Evolutionary conservation across 2,113 vertebrate genomes (phyloP).

Genomic region (Bufo gargarizans): DNA sequence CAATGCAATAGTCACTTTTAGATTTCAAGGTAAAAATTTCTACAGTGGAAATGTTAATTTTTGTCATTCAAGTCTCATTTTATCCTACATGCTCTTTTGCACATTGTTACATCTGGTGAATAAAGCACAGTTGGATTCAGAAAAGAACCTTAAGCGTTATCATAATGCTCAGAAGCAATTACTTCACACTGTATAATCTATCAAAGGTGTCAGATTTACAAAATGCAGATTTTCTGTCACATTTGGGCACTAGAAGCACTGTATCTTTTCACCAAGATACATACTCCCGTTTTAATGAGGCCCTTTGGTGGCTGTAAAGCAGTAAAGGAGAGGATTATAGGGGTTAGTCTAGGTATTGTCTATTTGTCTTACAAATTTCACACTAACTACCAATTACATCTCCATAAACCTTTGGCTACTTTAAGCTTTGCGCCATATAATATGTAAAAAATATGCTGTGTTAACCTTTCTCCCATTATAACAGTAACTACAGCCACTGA

Average conservation of each 20-base stretch:
- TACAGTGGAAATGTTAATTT: constrained; percentile 70
- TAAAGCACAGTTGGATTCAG: constrained; percentile 77
- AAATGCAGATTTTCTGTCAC: constrained; percentile 86
- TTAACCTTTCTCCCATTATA: constrained; percentile 83
- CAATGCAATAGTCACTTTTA: constrained; percentile 57
- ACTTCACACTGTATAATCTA: constrained; percentile 86
- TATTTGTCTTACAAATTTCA: constrained; percentile 97
- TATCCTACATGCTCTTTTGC: constrained; percentile 71
- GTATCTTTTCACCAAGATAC: constrained; percentile 83
- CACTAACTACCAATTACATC: constrained; percentile 95
- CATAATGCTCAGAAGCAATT: constrained; percentile 80
- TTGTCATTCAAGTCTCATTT: constrained; percentile 72
- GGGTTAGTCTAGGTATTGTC: constrained; percentile 85
- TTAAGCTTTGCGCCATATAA: constrained; percentile 81
- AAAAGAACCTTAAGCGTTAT: constrained; percentile 77
- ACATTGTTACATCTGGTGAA: constrained; percentile 76
- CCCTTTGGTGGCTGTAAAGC: constrained; percentile 92
- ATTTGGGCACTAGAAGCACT: constrained; percentile 80
- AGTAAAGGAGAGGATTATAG: constrained; percentile 81
- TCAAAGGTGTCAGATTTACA: constrained; percentile 88
- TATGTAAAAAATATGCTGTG: constrained; percentile 81
- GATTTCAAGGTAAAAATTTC: constrained; percentile 65
- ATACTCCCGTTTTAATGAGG: constrained; percentile 88
- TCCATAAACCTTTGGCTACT: constrained; percentile 92
- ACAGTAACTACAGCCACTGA: constrained; percentile 81